These are phyloP conservation scores for Caranx ignobilis DNA, from an alignment of 2,113 vertebrate species.

Conservation along the genomic window DNA sequence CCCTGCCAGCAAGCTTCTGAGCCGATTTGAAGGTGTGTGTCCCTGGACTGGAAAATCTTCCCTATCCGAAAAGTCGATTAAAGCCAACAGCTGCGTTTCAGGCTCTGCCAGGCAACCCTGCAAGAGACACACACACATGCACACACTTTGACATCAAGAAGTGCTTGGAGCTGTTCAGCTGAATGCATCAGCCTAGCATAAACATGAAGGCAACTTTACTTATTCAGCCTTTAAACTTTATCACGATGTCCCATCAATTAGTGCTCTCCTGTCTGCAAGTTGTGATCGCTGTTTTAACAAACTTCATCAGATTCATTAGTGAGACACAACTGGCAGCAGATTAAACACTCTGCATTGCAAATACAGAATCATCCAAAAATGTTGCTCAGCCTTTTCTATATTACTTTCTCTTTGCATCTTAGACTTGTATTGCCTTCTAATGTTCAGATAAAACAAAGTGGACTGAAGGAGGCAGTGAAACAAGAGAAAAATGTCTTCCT, in stretches of 20 bases:
- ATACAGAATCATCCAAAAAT: conserved; percentile 15
- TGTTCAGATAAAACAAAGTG: not conserved
- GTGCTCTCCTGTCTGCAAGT: conserved; percentile 55
- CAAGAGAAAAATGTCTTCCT: not conserved
- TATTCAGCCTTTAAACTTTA: conserved; percentile 49
- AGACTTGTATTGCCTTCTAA: not conserved
- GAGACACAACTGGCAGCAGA: conserved; percentile 54
- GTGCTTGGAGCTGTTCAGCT: conserved; percentile 69
- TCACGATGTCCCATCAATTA: conserved; percentile 63
- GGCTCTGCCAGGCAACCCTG: conserved; percentile 79
- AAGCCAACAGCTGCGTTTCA: conserved; percentile 86
- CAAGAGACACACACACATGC: conserved; percentile 47
- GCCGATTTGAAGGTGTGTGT: conserved; percentile 83
- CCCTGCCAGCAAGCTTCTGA: conserved; percentile 81
- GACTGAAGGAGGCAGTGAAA: not conserved
- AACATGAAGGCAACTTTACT: conserved; percentile 70
- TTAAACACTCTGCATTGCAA: conserved; percentile 6
- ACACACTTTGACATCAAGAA: conserved; percentile 73
- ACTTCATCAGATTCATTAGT: conserved; percentile 74
- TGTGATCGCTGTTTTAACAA: conserved; percentile 61
- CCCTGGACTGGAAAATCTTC: conserved; percentile 81
- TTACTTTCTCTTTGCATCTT: conserved; percentile 21
- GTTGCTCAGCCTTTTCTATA: not conserved
- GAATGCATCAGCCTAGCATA: conserved; percentile 43
- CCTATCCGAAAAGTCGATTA: conserved; percentile 84